Evolutionary conservation across 2,888 invertebrate species (phyloP), one percentile per base, ranked within the genome.

Genomic region (Ormia ochracea): DNA sequence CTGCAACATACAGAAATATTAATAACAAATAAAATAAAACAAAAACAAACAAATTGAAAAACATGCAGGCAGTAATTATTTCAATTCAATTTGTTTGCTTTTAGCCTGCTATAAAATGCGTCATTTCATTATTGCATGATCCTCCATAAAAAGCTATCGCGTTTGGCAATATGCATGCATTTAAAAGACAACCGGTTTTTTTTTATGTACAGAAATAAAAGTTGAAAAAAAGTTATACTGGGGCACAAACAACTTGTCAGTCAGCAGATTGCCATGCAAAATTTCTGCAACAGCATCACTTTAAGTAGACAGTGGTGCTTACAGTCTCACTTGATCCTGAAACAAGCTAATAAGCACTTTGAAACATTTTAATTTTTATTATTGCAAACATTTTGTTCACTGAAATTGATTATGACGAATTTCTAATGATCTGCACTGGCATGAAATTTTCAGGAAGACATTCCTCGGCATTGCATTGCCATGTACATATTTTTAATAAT

Each of bases 151-250:
- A 58, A 9, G 50, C 50, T 7, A 56, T 76, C 17, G 63, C 36
- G 69, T 69, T 69, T 69, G 48, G 17, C 17, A 69, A 69, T 54
- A 63, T 48, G 14, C 43, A 43, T 45, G 36, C 31, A 38, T 48
- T 50, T 69, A 28, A 66, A 54, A 65, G 21, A 10, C 21, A 76
- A 76, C 76, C 69, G 69, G 76, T 76, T 76, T 61, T 6, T n/a
- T n/a, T n/a, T n/a, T n/a, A n/a, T 36, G n/a, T 73, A 17, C 33
- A 41, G 10, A 45, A 21, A 63, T 26, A 73, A 63, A 26, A 4
- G 3, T 36, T 21, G 23, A 26, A 48, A 36, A 23, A n/a, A 19
- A 58, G 10, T 21, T 17, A 65, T 38, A 56, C 28, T 36, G 19
- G n/a, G 31, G 14, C 28, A 33, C 9, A 45, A 66, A 23, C 14